Evolutionary conservation across 2,113 vertebrate genomes (phyloP), one percentile per base, ranked within the genome.

Genomic region (Neodontobutis hainanensis): DNA sequence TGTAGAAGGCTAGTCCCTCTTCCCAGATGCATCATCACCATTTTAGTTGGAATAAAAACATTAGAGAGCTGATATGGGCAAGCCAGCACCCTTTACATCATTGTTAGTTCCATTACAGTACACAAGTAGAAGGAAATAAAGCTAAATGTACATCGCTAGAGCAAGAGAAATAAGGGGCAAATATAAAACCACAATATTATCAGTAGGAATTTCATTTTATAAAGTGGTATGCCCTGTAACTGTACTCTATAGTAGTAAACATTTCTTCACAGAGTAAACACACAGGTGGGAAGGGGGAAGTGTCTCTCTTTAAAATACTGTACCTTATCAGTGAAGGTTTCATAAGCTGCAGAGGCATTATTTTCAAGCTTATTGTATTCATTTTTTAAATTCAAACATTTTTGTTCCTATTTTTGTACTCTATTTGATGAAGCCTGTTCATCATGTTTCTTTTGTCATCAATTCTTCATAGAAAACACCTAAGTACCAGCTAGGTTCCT

Each of bases 401-500:
- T 47, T 64, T 6, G 45, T 65, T 77, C 2, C 34, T 67, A 60
- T 58, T 36, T 3, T n/a, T 11, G 67, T 65, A 68, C 60, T 65
- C 43, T 65, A 58, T 70, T 42, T 67, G 94, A 93, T 94, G 92
- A 91, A 89, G 89, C 93, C 92, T 61, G 94, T 92, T 92, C 92
- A 92, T 64, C 72, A 9, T 8, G 35, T 80, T 73, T 53, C 55
- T 49, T 70, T 45, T 11, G 3, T 68, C 9, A 11, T 56, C 34
- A 38, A 60, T 77, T 84, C 76, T 84, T 88, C 61, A 70, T 80
- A 85, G 77, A 84, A 85, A 91, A 89, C 73, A 81, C 90, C 89
- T 91, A 93, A 90, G 91, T 94, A 91, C 92, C 90, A 87, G 92
- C 89, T 92, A 89, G 94, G 93, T 88, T 87, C 92, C 91, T 89